Evolutionary conservation across 2,113 vertebrate genomes (phyloP).

Genomic region (Lepisosteus oculatus): DNA sequence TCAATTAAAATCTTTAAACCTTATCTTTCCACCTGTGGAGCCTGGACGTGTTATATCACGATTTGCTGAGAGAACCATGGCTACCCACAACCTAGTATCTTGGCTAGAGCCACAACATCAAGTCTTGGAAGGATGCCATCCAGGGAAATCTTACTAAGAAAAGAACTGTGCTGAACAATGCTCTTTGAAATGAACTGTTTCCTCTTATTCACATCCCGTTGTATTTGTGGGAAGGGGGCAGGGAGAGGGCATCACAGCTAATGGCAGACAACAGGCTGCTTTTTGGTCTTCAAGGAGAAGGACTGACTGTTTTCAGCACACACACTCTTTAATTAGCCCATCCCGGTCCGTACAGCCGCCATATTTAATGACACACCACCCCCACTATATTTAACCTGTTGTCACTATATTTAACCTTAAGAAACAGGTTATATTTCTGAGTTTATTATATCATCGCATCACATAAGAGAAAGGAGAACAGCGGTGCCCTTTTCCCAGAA

Average conservation of each 20-base stretch:
- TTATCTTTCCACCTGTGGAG: too few relatives aligned
- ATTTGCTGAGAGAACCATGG: too few relatives aligned
- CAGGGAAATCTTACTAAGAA: not conserved
- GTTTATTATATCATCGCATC: not conserved
- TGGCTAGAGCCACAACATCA: too few relatives aligned
- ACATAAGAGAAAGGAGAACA: not conserved
- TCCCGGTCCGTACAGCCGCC: not conserved
- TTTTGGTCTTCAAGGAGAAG: not conserved
- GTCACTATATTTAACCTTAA: slow-evolving; percentile 4
- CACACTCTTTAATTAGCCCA: slow-evolving; percentile 16
- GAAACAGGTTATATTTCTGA: not conserved
- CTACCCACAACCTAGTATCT: too few relatives aligned
- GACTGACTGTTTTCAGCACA: not conserved
- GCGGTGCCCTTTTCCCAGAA: too few relatives aligned
- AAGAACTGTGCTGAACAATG: not conserved
- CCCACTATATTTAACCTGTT: not conserved
- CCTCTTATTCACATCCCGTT: not conserved
- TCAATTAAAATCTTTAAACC: too few relatives aligned
- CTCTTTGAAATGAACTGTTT: not conserved
- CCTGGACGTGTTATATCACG: too few relatives aligned
- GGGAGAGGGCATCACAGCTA: too few relatives aligned
- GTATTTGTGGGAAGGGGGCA: too few relatives aligned
- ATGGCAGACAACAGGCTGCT: slow-evolving; percentile 6
- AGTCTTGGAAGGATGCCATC: too few relatives aligned
- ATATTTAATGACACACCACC: slow-evolving; percentile 11